Base-by-base conservation (phyloP, 1,140 invertebrate species). In the Anoplophora glabripennis region DNA sequence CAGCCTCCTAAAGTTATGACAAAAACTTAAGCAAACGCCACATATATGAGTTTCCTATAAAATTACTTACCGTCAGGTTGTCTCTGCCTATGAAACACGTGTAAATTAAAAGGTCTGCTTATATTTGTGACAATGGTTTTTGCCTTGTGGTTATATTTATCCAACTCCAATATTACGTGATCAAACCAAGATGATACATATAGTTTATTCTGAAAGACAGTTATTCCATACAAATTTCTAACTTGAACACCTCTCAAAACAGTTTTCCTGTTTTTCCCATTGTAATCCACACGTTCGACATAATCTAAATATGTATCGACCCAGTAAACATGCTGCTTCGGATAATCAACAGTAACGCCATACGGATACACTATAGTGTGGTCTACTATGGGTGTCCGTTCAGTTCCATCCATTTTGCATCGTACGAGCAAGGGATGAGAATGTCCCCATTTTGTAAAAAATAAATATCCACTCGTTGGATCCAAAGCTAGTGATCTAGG, bases 401-500 rank as follows among this genome's bases (percentile, higher is more conserved):
- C 78, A 8, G 65, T 77, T 38, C 88, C 88, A 64, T 86, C 83
- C 59, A 90, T 77, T 51, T 72, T 61, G 1, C 84, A 80, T 49
- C 86, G 77, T 64, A 85, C 83, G 61, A 93, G 71, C 66, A 79
- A 80, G 4, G 88, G 81, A 14, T 80, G 72, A 9, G 79, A 77
- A 51, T 79, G 76, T 46, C 86, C 86, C 85, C 87, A 89, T 70
- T 86, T 85, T n/a, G 86, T 86, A 73, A 87, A 90, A 76, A 90
- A 91, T 79, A 90, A 84, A 58, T 79, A 80, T n/a, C 87, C 92
- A 69, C 80, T 81, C 1, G 83, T 83, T 2, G 92, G 90, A 80
- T 96, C 93, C 11, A 95, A 71, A 12, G 89, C 91, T 61, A 95
- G 78, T 3, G 88, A 88, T 64, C 87, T 79, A 11, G 89, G 88